Conservation (phyloP, 2,797 vertebrate genomes). For the Gouania willdenowi region DNA sequence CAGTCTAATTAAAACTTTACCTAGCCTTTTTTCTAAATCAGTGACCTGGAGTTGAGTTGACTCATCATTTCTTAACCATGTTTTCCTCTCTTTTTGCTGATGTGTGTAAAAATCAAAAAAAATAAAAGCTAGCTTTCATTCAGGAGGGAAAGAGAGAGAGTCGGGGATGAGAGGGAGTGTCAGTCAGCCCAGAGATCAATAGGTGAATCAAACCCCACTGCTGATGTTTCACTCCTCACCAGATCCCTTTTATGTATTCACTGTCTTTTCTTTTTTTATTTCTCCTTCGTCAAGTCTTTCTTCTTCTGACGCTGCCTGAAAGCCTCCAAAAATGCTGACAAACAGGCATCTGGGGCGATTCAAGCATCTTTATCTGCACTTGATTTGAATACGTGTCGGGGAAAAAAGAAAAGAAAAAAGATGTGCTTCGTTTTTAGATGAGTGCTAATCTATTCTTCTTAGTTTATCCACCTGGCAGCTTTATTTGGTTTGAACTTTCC, state of each 20-base stretch:
- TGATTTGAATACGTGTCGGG: conserved; percentile 19
- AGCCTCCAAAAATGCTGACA: conserved; percentile 70
- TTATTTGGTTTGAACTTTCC: background rate
- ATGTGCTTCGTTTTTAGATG: too few relatives aligned
- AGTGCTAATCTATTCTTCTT: too few relatives aligned
- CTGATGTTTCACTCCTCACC: conserved; percentile 65
- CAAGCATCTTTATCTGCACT: conserved; percentile 56
- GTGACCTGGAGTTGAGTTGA: conserved; percentile 22
- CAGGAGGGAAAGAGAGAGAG: conserved; percentile 51
- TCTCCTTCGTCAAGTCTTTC: conserved; percentile 53
- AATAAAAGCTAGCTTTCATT: conserved; percentile 53
- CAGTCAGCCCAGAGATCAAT: conserved; percentile 75
- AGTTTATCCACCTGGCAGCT: too few relatives aligned
- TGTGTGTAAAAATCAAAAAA: conserved; percentile 48
- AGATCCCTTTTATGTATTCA: conserved; percentile 63
- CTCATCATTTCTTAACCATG: conserved; percentile 32
- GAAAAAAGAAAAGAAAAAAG: background rate
- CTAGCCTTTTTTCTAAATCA: too few relatives aligned
- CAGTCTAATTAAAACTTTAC: too few relatives aligned
- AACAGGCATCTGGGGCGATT: conserved; percentile 55
- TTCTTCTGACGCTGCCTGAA: conserved; percentile 60
- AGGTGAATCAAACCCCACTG: conserved; percentile 69
- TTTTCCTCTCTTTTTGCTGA: conserved; percentile 56
- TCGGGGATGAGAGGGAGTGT: conserved; percentile 60
- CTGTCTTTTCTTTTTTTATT: conserved; percentile 32